Base-by-base conservation (phyloP, 2,888 invertebrate genomes). In the Drosophila vallismaia region DNA sequence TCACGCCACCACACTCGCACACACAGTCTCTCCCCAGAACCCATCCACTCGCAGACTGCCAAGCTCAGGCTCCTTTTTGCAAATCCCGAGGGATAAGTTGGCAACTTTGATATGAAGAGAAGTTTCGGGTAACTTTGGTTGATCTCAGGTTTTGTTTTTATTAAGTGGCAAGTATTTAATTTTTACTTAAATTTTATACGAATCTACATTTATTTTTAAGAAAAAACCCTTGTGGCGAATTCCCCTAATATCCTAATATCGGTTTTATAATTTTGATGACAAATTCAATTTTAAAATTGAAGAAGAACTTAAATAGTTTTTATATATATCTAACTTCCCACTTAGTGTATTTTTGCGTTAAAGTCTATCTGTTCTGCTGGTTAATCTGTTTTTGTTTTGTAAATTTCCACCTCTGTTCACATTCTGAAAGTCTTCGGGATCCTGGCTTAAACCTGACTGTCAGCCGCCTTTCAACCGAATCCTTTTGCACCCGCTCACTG, bases 1-100 rank as follows among this genome's bases (percentile, higher is more conserved):
- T 85, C 84, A 85, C 84, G 88, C 88, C 88, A 84, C 81, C 86
- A 77, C 75, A 83, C 85, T 78, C 73, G 60, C 70, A 46, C 31
- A 38, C 14, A 7, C 14, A 49, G 46, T 33, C 60, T 84, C 88
- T 88, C 87, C 87, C 88, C 87, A 88, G 78, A 80, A 77, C 72
- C 79, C 85, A 75, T 70, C 56, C 67, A 46, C 31, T 40, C 44
- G 29, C 26, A 6, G 14, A 49, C 52, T 28, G 52, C 42, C 54
- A 40, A 14, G 14, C 40, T n/a, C 60, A 36, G 60, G 24, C 14
- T 68, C 45, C 46, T 29, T 36, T 10, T 36, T 8, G 19, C 24
- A 12, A 7, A 59, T 19, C 26, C 29, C 26, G 26, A 31, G 40
- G 60, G 60, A 62, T 62, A 62, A 24, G n/a, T 46, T 62, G 46